Base-by-base conservation (phyloP, 1,140 invertebrate genomes). In the Lepidurus arcticus region DNA sequence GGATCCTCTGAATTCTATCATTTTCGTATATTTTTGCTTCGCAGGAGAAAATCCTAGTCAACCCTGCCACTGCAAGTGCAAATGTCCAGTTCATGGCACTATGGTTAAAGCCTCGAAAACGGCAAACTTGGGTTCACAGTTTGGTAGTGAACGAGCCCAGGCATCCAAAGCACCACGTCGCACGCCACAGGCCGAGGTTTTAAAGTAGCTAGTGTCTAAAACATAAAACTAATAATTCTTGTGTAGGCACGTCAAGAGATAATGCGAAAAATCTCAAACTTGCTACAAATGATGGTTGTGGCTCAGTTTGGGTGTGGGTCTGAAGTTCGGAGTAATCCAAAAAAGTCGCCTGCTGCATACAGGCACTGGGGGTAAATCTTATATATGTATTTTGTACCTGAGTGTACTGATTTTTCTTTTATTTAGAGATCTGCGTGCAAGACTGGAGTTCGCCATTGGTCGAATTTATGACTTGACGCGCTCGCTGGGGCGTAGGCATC, bases 281-380 rank as follows among this genome's bases (percentile, higher is more conserved):
- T 98, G 8, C 87, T 98, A 81, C 95, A 98, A 83, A 94, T 98
- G 87, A 97, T 97, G 84, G 90, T 95, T 76, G 91, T 94, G 24
- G 92, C 95, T 73, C 95, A 98, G 83, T 90, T 98, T 83, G 94
- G 94, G 13, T 96, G 94, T 85, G 92, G 92, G 10, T 86, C 94
- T 90, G 85, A 92, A 92, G 21, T 21, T 21, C 53, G 53, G 13
- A 13, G 6, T 65, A 65, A 65, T 13, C 16, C 21, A 13, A 65
- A 65, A 16, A 65, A 65, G 8, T 65, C 53, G 13, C 16, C 53
- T n/a, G 74, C 74, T 77, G n/a, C 24, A 24, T n/a, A 44, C 16
- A 24, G 42, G 34, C 44, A 47, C 53, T 77, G 76, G 44, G 42
- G 10, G 78, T 53, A 79, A 76, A 43, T 26, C 16, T 65, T 65